Evolutionary conservation across 2,113 vertebrate species (phyloP).

Genomic region (Etheostoma cragini): DNA sequence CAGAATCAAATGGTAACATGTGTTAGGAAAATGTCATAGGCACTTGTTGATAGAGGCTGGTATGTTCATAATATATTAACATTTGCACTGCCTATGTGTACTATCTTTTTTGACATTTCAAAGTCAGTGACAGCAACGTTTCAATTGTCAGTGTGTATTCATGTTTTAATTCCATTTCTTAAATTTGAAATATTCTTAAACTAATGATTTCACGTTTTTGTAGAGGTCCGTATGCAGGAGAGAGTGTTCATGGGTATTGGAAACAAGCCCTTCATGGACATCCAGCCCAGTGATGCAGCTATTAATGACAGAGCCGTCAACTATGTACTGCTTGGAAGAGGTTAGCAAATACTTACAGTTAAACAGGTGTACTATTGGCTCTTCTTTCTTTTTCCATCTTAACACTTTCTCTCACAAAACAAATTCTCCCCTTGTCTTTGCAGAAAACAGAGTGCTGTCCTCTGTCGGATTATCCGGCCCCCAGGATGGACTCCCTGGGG

Average conservation of each 20-base stretch:
- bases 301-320: conserved; percentile 84
- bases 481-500: conserved; percentile 51
- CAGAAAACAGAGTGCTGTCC: conserved; percentile 74
- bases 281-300: conserved; percentile 86
- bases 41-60: not conserved
- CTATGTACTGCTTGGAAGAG: conserved; percentile 77
- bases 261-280: conserved; percentile 87
- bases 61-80: not conserved
- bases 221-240: conserved; percentile 87
- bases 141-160: not conserved
- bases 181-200: not conserved
- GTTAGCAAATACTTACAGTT: conserved; percentile 51
- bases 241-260: conserved; percentile 87
- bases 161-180: not conserved
- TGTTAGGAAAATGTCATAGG: not conserved
- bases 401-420: not conserved
- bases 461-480: conserved; percentile 36
- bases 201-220: not conserved
- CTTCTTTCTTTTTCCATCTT: not conserved
- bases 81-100: not conserved
- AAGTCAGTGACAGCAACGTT: not conserved
- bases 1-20: not conserved
- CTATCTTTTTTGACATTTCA: not conserved
- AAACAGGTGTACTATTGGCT: not conserved
- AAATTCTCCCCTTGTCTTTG: not conserved